These are phyloP conservation scores for Myathropa florea DNA, from an alignment of 2,888 invertebrate genomes.

Conservation along the genomic window DNA sequence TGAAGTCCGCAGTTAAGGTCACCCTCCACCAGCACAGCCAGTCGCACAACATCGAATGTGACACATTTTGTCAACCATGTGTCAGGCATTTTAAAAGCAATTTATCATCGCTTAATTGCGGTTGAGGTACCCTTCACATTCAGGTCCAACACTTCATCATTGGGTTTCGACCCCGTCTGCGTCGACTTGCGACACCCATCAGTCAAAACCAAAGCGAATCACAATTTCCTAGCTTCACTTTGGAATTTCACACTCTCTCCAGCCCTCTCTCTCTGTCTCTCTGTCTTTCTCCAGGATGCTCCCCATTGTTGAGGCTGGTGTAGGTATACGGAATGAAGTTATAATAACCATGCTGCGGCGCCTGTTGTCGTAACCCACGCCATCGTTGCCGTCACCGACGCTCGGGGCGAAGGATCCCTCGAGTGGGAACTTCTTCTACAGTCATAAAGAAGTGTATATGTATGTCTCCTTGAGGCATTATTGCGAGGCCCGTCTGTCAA, in stretches of 20 bases:
- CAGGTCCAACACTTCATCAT: constrained; percentile 51
- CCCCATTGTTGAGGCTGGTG: neutral
- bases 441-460: constrained; percentile 21
- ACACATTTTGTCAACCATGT: constrained; percentile 56
- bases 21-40: neutral
- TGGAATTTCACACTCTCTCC: constrained; percentile 36
- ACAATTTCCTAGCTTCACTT: constrained; percentile 56
- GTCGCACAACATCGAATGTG: constrained; percentile 34
- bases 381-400: neutral
- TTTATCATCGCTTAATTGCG: constrained; percentile 67
- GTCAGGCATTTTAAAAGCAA: constrained; percentile 63
- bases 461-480: constrained; percentile 36
- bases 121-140: constrained; percentile 51
- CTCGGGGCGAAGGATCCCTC: constrained; percentile 28
- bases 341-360: constrained; percentile 53
- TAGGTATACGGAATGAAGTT: constrained; percentile 48
- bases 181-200: constrained; percentile 53
- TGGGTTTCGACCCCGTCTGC: constrained; percentile 1
- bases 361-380: neutral
- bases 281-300: neutral
- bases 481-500: constrained; percentile 53
- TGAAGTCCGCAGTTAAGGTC: too few species aligned
- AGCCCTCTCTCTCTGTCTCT: neutral
- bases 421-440: constrained; percentile 41
- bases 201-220: constrained; percentile 45